phyloP scores from a whole-genome alignment of 2,888 invertebrate genomes.

The Drosophila mercatorum region DNA sequence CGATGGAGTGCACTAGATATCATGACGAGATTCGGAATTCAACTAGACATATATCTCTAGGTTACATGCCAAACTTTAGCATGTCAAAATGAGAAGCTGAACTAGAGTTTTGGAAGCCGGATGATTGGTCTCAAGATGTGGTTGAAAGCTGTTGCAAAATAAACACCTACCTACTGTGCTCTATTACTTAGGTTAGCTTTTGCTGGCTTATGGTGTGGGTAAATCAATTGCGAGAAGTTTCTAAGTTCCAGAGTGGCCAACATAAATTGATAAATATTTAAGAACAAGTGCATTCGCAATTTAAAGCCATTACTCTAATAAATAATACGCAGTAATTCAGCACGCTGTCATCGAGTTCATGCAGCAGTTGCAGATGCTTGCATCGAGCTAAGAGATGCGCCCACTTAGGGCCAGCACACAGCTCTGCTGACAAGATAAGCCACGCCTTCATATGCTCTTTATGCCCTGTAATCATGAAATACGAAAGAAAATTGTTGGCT shows the following conservation, averaged over 20 bases:
- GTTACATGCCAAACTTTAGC: constrained; percentile 1
- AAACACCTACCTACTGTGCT: too few species aligned
- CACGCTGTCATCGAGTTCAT: constrained; percentile 65
- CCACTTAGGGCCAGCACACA: constrained; percentile 37
- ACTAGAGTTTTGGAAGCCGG: not conserved
- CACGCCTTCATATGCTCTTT: constrained; percentile 7
- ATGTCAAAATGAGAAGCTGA: not conserved
- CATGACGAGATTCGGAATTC: not conserved
- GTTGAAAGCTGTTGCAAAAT: too few species aligned
- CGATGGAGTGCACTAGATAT: constrained; percentile 18
- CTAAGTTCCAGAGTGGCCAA: too few species aligned
- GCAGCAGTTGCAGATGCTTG: constrained; percentile 23
- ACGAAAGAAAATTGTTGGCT: too few species aligned
- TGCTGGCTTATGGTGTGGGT: too few species aligned
- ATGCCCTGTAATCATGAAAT: constrained; percentile 14
- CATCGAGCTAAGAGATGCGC: constrained; percentile 44
- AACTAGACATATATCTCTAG: not conserved
- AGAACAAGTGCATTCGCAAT: constrained; percentile 33
- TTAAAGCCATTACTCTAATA: constrained; percentile 69
- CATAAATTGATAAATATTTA: too few species aligned
- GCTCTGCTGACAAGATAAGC: not conserved
- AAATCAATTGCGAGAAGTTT: too few species aligned
- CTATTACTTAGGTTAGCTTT: too few species aligned
- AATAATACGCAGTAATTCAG: constrained; percentile 63
- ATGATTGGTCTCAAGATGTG: too few species aligned